Base-by-base conservation (phyloP, 2,888 invertebrate species). In the Polyommatus iphigenia region DNA sequence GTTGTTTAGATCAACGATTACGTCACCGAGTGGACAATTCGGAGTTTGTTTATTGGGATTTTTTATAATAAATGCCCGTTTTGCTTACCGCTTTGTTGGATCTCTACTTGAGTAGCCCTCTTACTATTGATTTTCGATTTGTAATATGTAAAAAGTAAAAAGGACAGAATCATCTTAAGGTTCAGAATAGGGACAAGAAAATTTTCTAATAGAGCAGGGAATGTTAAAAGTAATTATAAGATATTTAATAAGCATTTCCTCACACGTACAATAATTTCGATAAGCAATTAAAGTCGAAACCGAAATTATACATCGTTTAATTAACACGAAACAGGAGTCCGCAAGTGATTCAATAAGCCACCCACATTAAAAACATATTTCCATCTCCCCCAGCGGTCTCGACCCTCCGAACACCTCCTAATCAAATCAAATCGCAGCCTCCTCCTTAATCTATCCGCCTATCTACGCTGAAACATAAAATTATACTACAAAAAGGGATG, bases 381-480 rank as follows among this genome's bases (percentile, higher is more conserved):
- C 91, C 91, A 92, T 91, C 83, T 81, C 81, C 86, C 84, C 84
- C 87, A 85, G 92, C 93, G 92, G 93, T 94, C 93, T 92, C 90
- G 85, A 85, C 89, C 91, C 90, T 85, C 84, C 88, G 86, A 92
- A 93, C 93, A 94, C 93, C 93, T 93, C 91, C 93, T 93, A 93
- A 94, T 93, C 93, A 93, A 93, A 94, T 94, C 93, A 93, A 94
- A 94, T 94, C 93, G 88, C 93, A 93, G 92, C 91, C 92, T 93
- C 93, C 91, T 91, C 90, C 91, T 90, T 92, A 92, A 94, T 94
- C 93, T 93, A 89, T 91, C 89, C 89, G 89, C 92, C 92, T 92
- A 93, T 92, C 93, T 93, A 91, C 88, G 87, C 90, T 89, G 88
- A 91, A 91, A 91, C 92, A 90, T 92, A 90, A 92, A 92, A 93